These are phyloP conservation scores for Spodoptera frugiperda DNA, from an alignment of 1,140 invertebrate species.

Conservation along the genomic window DNA sequence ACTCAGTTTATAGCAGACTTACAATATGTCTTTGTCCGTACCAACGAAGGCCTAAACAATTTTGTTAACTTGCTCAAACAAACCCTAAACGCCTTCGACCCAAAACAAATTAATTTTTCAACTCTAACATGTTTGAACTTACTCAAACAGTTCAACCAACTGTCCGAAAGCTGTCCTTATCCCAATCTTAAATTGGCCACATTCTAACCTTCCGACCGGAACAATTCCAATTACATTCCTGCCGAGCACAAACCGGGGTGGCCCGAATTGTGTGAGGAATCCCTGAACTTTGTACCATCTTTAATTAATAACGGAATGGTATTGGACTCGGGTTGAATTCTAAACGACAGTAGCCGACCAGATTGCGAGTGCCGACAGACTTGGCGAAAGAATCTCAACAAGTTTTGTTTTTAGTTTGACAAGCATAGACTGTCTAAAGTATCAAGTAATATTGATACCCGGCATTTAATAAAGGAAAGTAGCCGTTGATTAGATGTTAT, in stretches of 20 bases:
- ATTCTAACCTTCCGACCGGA: constrained; percentile 58
- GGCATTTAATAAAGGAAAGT: constrained; percentile 3
- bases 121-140: constrained; percentile 45
- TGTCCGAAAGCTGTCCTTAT: constrained; percentile 52
- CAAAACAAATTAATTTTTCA: constrained; percentile 44
- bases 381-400: constrained; percentile 43
- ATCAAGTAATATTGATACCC: background rate
- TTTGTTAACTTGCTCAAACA: constrained; percentile 6
- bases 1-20: no score
- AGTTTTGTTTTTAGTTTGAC: constrained; percentile 35
- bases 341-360: constrained; percentile 49
- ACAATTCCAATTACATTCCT: constrained; percentile 70
- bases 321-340: constrained; percentile 49
- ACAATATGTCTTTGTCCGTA: background rate
- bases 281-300: constrained; percentile 57
- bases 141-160: constrained; percentile 47
- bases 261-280: constrained; percentile 55
- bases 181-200: constrained; percentile 65
- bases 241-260: constrained; percentile 56
- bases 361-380: constrained; percentile 34
- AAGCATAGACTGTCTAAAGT: background rate
- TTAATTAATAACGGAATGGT: constrained; percentile 60
- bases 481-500: background rate
- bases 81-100: background rate
- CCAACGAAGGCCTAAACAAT: constrained; percentile 10